Percentiles rank a stretch among this genome's conserved stretches.
phyloP scores from a whole-genome alignment of 2,113 vertebrate species.

The Sterna hirundo region DNA sequence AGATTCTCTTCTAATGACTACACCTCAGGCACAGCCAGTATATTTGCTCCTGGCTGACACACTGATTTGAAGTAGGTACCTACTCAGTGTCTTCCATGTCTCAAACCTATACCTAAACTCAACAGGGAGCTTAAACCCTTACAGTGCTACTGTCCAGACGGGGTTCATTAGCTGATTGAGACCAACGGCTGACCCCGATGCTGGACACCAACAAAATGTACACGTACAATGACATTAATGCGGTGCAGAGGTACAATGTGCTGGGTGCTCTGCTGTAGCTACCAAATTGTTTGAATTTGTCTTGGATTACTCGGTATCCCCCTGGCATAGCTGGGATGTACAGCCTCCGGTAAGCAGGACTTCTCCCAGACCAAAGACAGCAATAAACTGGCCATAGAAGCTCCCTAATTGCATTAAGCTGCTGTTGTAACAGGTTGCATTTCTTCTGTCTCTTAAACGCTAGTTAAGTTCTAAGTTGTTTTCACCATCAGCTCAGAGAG shows the following conservation, averaged over 20 bases:
- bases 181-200: not conserved
- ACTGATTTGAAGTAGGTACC: not conserved
- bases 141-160: not conserved
- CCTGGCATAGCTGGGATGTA: not conserved
- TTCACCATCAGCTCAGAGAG: not conserved
- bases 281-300: not conserved
- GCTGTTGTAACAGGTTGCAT: not conserved
- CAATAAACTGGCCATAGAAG: not conserved
- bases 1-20: not conserved
- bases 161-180: not conserved
- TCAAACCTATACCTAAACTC: not conserved
- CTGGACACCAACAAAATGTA: not conserved
- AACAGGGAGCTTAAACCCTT: not conserved
- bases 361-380: not conserved
- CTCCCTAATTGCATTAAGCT: not conserved
- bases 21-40: not conserved
- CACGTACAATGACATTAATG: fast-evolving
- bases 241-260: not conserved
- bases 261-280: not conserved
- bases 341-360: not conserved
- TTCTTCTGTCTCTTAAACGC: not conserved
- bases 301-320: not conserved
- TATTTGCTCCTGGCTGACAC: not conserved
- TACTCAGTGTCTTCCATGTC: not conserved
- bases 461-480: not conserved